phyloP scores from a whole-genome alignment of 1,140 invertebrate species.

The Drosophila kanapiae region DNA sequence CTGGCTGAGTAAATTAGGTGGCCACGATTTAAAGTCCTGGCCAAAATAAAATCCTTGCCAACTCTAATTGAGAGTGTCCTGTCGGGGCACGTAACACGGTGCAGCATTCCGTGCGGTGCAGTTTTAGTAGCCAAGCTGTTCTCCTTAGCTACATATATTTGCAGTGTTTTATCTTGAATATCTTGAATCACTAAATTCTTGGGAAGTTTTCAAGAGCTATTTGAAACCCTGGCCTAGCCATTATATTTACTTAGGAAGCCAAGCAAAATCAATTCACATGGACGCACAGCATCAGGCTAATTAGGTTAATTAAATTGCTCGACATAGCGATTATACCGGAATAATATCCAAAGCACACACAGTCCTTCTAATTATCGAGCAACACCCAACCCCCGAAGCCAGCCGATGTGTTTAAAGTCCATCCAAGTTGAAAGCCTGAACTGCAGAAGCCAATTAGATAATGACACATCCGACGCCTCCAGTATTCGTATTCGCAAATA shows the following conservation, averaged over 20 bases:
- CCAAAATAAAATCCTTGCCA: background rate
- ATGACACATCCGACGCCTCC: conserved; percentile 11
- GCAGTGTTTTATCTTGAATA: too few species aligned
- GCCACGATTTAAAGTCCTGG: background rate
- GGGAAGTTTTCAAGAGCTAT: too few species aligned
- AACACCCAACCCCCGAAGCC: too few species aligned
- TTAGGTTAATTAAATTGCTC: conserved; percentile 12
- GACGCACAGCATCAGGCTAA: background rate
- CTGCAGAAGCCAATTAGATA: conserved; percentile 23
- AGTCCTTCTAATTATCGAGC: background rate
- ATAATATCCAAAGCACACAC: conserved; percentile 5
- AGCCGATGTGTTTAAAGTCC: background rate
- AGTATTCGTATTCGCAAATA: background rate
- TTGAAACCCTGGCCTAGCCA: background rate
- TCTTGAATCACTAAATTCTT: too few species aligned
- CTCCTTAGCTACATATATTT: too few species aligned
- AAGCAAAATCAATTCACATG: background rate
- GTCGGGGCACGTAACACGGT: background rate
- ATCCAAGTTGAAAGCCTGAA: conserved; percentile 1
- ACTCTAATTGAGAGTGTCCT: background rate
- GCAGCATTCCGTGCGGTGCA: background rate
- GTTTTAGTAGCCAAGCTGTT: background rate
- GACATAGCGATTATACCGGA: conserved; percentile 1
- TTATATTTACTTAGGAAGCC: background rate
- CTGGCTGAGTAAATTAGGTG: conserved; percentile 1